A percentile compares a stretch with the other conserved stretches of the same genome.
phyloP scores from a whole-genome alignment of 1,140 invertebrate genomes.

The Bombus breviceps region DNA sequence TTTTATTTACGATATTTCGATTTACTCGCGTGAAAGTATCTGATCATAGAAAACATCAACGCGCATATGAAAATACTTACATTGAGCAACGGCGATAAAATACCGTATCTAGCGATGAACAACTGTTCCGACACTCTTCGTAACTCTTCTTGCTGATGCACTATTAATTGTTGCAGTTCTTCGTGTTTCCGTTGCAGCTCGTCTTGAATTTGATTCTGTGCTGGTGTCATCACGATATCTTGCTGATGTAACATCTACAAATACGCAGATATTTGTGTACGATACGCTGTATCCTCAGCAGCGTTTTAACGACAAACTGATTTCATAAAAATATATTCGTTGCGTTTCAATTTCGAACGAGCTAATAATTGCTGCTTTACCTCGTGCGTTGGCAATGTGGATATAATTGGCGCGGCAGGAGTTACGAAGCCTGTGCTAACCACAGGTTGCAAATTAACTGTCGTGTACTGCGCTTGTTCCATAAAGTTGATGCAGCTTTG shows the following conservation, averaged over 20 bases:
- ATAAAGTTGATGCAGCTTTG: conserved; percentile 79
- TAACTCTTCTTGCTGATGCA: conserved; percentile 93
- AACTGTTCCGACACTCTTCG: conserved; percentile 92
- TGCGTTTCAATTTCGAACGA: not conserved
- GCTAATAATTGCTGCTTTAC: conserved; percentile 43
- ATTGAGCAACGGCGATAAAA: conserved; percentile 86
- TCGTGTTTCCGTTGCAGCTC: conserved; percentile 93
- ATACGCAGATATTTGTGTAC: not conserved
- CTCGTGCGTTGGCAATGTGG: conserved; percentile 69
- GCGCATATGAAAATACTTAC: conserved; percentile 74
- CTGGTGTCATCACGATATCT: conserved; percentile 84
- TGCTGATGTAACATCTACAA: conserved; percentile 81
- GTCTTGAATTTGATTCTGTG: conserved; percentile 87
- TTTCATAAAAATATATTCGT: no score
- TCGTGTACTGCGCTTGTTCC: conserved; percentile 85
- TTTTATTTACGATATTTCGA: no score
- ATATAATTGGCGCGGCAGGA: conserved; percentile 72
- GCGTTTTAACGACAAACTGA: no score
- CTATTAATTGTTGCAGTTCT: conserved; percentile 91
- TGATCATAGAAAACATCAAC: no score
- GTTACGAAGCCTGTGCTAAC: conserved; percentile 79
- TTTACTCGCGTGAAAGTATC: rapidly evolving
- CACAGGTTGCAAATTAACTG: conserved; percentile 85
- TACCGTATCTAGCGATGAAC: conserved; percentile 91
- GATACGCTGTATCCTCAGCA: no score